A percentile compares a stretch with the other conserved stretches of the same genome.
phyloP scores from a whole-genome alignment of 1,140 invertebrate genomes.

The Orussus abietinus region DNA sequence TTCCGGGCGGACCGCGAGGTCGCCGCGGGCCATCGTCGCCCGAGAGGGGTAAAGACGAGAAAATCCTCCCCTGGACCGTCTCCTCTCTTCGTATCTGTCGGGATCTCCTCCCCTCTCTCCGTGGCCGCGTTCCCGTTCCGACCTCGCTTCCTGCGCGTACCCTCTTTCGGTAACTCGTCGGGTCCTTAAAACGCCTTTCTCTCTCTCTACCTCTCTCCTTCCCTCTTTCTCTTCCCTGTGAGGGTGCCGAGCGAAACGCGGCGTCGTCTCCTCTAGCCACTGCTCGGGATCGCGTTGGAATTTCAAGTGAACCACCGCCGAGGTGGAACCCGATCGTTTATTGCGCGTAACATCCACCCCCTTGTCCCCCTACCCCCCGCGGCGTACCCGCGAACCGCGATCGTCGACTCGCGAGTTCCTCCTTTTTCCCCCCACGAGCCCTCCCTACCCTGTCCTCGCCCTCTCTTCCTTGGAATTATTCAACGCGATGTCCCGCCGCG shows the following conservation, averaged over 20 bases:
- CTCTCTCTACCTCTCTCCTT: conserved; percentile 13
- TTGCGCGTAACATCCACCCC: conserved; percentile 14
- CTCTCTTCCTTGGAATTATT: conserved; percentile 14
- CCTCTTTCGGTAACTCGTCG: conserved; percentile 3
- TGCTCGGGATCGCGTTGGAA: conserved; percentile 22
- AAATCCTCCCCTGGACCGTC: too few relatives aligned
- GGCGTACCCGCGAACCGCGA: too few relatives aligned
- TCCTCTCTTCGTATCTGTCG: too few relatives aligned
- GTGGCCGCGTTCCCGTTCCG: conserved; percentile 8
- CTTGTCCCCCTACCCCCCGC: background rate
- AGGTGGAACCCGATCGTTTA: conserved; percentile 25
- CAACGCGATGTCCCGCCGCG: conserved; percentile 18
- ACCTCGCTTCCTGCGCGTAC: conserved; percentile 4
- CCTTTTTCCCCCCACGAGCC: background rate
- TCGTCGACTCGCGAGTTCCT: too few relatives aligned
- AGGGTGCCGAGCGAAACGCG: conserved; percentile 17
- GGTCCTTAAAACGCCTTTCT: conserved; percentile 1
- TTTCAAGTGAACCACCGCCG: conserved; percentile 23
- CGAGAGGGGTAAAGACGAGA: too few relatives aligned
- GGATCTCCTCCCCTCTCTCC: conserved; percentile 7
- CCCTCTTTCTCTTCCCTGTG: conserved; percentile 17
- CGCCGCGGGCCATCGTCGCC: too few relatives aligned
- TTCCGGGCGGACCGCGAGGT: too few relatives aligned
- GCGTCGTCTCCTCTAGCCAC: too few relatives aligned
- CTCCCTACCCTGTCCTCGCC: conserved; percentile 9